A percentile compares a stretch with the other conserved stretches of the same genome.
These are phyloP conservation scores for Ectropis grisescens DNA, from an alignment of 1,140 invertebrate genomes.

Conservation along the genomic window DNA sequence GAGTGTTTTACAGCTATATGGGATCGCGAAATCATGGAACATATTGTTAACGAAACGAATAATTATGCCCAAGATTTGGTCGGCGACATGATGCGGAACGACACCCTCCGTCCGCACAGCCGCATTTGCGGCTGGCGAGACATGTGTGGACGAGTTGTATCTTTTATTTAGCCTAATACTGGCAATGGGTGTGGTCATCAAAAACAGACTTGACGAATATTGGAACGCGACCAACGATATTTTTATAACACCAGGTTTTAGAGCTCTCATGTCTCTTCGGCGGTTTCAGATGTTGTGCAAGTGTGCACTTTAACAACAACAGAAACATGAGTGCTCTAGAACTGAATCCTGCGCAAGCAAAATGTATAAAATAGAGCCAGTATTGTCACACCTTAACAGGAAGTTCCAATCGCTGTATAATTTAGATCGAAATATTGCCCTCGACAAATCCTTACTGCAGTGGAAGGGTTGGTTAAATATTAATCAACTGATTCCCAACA, in stretches of 20 bases:
- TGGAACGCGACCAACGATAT: slow-evolving; percentile 7
- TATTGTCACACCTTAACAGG: slow-evolving; percentile 15
- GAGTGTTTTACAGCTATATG: no score
- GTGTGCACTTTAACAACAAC: slow-evolving; percentile 14
- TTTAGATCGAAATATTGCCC: slow-evolving; percentile 12
- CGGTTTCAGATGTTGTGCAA: slow-evolving; percentile 4
- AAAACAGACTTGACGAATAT: slow-evolving; percentile 10
- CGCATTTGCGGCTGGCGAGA: slow-evolving; percentile 10
- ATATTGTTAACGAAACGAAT: slow-evolving; percentile 10
- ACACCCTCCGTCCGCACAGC: neutral
- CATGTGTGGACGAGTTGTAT: slow-evolving; percentile 11
- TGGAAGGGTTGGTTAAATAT: no score
- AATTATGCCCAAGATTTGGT: slow-evolving; percentile 5
- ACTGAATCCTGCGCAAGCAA: slow-evolving; percentile 11
- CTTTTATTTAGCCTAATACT: no score
- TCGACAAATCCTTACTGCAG: slow-evolving; percentile 10
- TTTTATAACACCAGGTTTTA: slow-evolving; percentile 13
- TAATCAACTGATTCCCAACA: slow-evolving; percentile 10
- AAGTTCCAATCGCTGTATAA: slow-evolving; percentile 13
- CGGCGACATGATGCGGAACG: neutral
- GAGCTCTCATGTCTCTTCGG: slow-evolving; percentile 1
- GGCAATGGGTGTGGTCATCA: slow-evolving; percentile 11
- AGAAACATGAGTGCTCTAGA: no score
- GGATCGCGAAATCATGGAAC: slow-evolving; percentile 10
- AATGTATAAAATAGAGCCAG: slow-evolving; percentile 17